These are phyloP conservation scores for Coelopa frigida DNA, from an alignment of 1,140 invertebrate species.

Conservation along the genomic window DNA sequence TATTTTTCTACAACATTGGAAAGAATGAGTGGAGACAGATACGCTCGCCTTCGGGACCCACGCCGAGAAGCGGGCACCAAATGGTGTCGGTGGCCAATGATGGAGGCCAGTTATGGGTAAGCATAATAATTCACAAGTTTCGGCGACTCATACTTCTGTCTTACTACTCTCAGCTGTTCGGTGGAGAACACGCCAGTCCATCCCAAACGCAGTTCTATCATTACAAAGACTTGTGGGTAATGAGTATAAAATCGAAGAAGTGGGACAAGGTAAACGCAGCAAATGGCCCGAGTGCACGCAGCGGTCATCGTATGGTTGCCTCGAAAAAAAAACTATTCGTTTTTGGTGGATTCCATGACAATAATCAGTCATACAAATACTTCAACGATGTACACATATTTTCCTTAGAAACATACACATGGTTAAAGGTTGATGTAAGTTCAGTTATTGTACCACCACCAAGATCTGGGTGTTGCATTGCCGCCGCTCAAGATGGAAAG, in stretches of 20 bases:
- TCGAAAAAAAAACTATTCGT: conserved; percentile 70
- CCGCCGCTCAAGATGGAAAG: conserved; percentile 52
- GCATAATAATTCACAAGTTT: background rate
- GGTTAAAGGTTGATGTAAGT: conserved; percentile 65
- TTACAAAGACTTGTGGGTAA: conserved; percentile 88
- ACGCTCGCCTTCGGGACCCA: conserved; percentile 71
- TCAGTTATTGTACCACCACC: conserved; percentile 60
- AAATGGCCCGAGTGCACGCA: conserved; percentile 73
- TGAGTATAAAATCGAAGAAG: conserved; percentile 63
- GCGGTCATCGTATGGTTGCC: conserved; percentile 83
- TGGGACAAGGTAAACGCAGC: conserved; percentile 75
- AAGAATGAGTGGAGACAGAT: conserved; percentile 75
- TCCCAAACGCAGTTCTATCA: conserved; percentile 90
- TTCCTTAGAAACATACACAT: conserved; percentile 70
- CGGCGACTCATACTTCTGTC: background rate
- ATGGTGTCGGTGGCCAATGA: conserved; percentile 63
- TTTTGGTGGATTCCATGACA: conserved; percentile 91
- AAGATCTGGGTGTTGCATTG: conserved; percentile 68
- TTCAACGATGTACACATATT: conserved; percentile 84
- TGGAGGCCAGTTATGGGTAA: conserved; percentile 59
- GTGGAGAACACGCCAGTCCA: conserved; percentile 86
- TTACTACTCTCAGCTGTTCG: conserved; percentile 67
- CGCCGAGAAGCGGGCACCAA: conserved; percentile 83
- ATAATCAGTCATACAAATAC: conserved; percentile 79
- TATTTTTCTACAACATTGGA: conserved; percentile 75